Base-by-base conservation (phyloP, 2,797 vertebrate species). In the Lutjanus campechanus region DNA sequence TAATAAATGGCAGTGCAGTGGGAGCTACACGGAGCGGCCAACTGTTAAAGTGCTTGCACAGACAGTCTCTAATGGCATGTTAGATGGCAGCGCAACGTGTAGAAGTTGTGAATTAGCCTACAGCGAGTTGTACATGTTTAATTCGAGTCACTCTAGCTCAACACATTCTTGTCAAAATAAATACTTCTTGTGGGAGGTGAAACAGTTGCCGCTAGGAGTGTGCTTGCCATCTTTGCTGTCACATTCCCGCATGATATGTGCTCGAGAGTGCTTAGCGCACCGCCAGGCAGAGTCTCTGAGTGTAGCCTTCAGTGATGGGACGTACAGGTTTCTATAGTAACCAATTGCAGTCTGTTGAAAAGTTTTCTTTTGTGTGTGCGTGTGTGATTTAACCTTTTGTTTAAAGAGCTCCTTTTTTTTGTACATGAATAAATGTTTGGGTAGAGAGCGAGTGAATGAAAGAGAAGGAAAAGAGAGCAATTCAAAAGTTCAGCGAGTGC, bases 161-260 rank as follows among this genome's bases (percentile, higher is more conserved):
- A 43, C 13, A 29, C 64, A 56, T 55, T 73, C 82, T 69, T 83
- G 88, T 91, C 81, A 80, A 85, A 85, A 81, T 61, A 83, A 73
- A 86, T 49, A 20, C 69, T 79, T 78, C n/a, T 69, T 46, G 72
- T 76, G 82, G 54, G 75, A 89, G 85, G 83, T 85, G 76, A 78
- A 87, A 71, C 40, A 49, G 63, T 86, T 75, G 46, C 69, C 79
- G 69, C 49, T 7, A 20, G 29, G 16, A 69, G 63, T 11, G 25
- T 19, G 55, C 20, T 41, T 40, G 69, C 68, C 77, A 65, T 73
- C 66, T 72, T 66, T 58, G 60, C 78, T 76, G 82, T 88, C 81
- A 73, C 56, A 72, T 77, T 80, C 17, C 54, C 0, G 16, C 72
- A 19, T 67, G 66, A 76, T 73, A 49, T 56, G 65, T 43, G 54